These are phyloP conservation scores for Chamaea fasciata DNA, from an alignment of 2,113 vertebrate genomes.

Conservation along the genomic window DNA sequence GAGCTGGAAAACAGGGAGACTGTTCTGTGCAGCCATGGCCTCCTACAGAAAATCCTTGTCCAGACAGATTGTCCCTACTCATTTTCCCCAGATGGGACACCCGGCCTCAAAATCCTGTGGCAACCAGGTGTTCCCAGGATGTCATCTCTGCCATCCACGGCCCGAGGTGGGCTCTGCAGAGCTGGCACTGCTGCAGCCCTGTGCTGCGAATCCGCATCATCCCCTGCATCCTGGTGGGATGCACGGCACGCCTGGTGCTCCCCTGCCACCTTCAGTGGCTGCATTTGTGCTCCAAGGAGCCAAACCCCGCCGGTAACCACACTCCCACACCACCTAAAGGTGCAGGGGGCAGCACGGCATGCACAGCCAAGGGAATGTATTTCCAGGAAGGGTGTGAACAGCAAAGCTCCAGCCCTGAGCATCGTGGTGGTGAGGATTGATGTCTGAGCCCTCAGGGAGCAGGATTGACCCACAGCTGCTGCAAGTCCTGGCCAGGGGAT, in stretches of 20 bases:
- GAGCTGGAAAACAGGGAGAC: background rate
- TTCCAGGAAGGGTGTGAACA: background rate
- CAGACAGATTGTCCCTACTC: fast-evolving
- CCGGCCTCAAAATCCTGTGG: background rate
- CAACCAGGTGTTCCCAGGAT: background rate
- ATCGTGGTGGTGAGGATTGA: background rate
- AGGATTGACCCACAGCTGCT: background rate
- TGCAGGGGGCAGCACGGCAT: background rate
- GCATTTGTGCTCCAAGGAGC: background rate
- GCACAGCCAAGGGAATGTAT: fast-evolving
- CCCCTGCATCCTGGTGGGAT: background rate
- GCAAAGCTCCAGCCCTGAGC: background rate
- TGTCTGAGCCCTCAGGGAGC: background rate
- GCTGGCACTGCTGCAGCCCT: background rate
- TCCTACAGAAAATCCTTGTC: background rate
- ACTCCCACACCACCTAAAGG: background rate
- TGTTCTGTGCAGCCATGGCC: background rate
- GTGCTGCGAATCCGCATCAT: background rate
- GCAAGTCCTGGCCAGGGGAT: background rate
- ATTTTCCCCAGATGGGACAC: fast-evolving
- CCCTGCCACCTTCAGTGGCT: background rate
- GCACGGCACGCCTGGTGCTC: fast-evolving
- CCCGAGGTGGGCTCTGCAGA: background rate
- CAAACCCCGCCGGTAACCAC: fast-evolving
- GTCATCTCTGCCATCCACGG: fast-evolving